Evolutionary conservation across 2,113 vertebrate species (phyloP), one percentile per base, ranked within the genome.

Genomic region (Ploceus nigricollis): DNA sequence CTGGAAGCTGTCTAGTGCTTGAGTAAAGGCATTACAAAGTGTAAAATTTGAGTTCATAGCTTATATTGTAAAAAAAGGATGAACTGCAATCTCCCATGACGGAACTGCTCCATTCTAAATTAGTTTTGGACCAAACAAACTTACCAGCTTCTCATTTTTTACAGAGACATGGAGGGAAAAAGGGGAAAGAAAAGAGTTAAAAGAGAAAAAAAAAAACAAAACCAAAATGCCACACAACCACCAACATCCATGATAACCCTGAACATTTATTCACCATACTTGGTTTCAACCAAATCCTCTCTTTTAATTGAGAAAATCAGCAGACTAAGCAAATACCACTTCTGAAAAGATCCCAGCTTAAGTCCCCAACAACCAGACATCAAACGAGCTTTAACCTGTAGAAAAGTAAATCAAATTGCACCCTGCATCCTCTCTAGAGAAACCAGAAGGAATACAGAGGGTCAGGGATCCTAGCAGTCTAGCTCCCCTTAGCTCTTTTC

Each of bases 181-280:
- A 12, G 3, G 10, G 1, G 5, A 39, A 57, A 56, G 30, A 51
- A 20, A 11, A 20, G 22, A 18, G 11, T 47, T 14, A 10, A 50
- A 65, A 57, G 10, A 27, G 4, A 3, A 28, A 7, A 24, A 11
- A 22, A 3, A 25, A 14, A 10, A 0, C 6, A 19, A 24, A 45
- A 8, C 9, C 11, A 51, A 73, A 64, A 35, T 16, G 9, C 30
- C 15, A 39, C 42, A 39, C 13, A 50, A 37, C 45, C 44, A 63
- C 11, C n/a, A 87, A 31, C 40, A 16, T 11, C 23, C 30, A 28
- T 1, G 3, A 77, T 35, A 90, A 47, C 5, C 9, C 78, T 12
- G 24, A 65, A 73, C 7, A 1, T 63, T 68, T 33, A 50, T 50
- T 82, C 40, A 42, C 10, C 33, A 63, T 15, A 14, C 12, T 2